A percentile compares a stretch with the other conserved stretches of the same genome.
phyloP scores from a whole-genome alignment of 2,797 vertebrate genomes.

The Ctenochaetus hawaiiensis region DNA sequence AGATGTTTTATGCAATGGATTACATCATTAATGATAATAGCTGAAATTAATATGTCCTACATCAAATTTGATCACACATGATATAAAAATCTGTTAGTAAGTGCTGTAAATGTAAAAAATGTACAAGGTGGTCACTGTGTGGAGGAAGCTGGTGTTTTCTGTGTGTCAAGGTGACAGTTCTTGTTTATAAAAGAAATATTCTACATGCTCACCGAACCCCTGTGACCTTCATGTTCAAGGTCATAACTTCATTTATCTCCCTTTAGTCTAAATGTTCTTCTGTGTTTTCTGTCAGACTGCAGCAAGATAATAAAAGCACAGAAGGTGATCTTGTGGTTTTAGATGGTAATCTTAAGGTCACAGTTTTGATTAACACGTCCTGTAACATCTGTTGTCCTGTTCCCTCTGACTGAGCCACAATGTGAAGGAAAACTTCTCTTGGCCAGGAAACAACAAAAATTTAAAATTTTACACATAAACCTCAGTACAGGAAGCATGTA shows the following conservation, averaged over 20 bases:
- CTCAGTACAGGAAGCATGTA: too few relatives aligned
- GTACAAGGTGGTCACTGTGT: not conserved
- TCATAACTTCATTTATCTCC: not conserved
- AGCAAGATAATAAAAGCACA: not conserved
- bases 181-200: slow-evolving; percentile 1
- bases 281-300: not conserved
- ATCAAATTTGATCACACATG: not conserved
- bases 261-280: not conserved
- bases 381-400: not conserved
- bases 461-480: not conserved
- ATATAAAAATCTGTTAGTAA: not conserved
- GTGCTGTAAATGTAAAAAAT: not conserved
- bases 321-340: not conserved
- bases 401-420: not conserved
- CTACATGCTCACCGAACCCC: not conserved
- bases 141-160: not conserved
- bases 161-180: not conserved
- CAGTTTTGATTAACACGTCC: not conserved
- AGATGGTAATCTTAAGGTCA: not conserved
- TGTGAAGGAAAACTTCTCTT: not conserved
- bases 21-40: too few relatives aligned
- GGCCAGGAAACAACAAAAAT: not conserved
- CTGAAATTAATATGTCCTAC: not conserved
- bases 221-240: not conserved
- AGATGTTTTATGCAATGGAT: too few relatives aligned